phyloP scores from a whole-genome alignment of 2,113 vertebrate species.

The Vulpes vulpes region DNA sequence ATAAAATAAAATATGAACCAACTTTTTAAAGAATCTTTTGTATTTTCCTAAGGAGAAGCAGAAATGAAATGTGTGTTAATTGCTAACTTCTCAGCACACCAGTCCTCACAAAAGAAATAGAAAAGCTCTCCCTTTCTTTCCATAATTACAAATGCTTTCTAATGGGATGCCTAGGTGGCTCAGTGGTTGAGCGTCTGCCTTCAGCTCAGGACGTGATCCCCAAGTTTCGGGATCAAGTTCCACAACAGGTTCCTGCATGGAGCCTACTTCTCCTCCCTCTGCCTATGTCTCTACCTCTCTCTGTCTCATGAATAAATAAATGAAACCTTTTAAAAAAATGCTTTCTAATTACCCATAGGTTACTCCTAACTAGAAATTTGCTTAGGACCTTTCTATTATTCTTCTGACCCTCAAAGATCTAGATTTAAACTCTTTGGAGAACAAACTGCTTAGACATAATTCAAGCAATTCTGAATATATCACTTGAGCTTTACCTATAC shows the following conservation, averaged over 20 bases:
- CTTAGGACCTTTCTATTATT: not conserved
- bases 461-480: slow-evolving; percentile 25
- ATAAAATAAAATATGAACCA: not conserved
- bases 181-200: too few species aligned
- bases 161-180: not conserved
- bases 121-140: not conserved
- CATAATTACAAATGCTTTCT: not conserved
- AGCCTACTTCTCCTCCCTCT: too few species aligned
- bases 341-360: not conserved
- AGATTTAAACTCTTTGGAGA: not conserved
- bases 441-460: not conserved
- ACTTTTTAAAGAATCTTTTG: not conserved
- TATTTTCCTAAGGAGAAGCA: slow-evolving; percentile 12
- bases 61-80: not conserved
- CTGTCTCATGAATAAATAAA: too few species aligned
- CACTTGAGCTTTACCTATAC: not conserved
- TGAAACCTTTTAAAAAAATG: not conserved
- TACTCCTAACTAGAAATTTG: not conserved
- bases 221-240: too few species aligned
- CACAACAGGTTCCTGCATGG: too few species aligned
- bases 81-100: not conserved
- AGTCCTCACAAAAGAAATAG: not conserved
- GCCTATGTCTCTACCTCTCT: too few species aligned
- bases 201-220: too few species aligned
- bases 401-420: not conserved